Conservation (phyloP, 2,113 vertebrate species). For the Cyanoderma ruficeps region DNA sequence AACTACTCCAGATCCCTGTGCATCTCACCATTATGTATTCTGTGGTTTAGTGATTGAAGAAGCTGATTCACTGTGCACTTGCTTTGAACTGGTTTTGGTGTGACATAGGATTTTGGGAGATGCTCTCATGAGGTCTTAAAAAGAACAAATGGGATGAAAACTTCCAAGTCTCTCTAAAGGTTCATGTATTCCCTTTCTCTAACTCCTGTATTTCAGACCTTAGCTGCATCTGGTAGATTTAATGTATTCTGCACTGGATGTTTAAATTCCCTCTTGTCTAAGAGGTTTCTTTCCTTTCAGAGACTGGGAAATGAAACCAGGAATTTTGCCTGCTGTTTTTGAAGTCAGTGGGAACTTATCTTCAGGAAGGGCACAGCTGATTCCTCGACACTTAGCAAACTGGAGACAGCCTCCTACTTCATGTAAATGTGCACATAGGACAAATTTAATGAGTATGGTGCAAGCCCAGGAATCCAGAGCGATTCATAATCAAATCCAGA, state of each 20-base stretch:
- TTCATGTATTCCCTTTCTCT: not conserved
- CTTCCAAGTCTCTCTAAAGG: not conserved
- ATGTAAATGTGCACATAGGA: not conserved
- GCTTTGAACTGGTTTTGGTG: not conserved
- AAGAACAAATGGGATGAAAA: not conserved
- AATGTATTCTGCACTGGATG: not conserved
- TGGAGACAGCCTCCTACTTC: not conserved
- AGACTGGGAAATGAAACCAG: not conserved
- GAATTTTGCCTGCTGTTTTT: not conserved
- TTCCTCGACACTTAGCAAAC: not conserved
- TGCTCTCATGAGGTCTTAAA: constrained; percentile 2
- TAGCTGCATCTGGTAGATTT: not conserved
- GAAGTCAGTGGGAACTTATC: not conserved
- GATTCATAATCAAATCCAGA: not conserved
- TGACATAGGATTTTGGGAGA: constrained; percentile 19
- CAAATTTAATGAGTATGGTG: not conserved
- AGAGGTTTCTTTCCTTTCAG: not conserved
- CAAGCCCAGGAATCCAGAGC: not conserved
- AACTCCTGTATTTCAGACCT: not conserved
- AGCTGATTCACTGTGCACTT: not conserved
- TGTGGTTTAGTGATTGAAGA: not conserved
- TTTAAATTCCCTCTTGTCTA: constrained; percentile 9
- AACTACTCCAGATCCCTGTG: not conserved
- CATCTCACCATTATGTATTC: not conserved
- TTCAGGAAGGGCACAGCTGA: not conserved